These are phyloP conservation scores for Boloria selene DNA, from an alignment of 2,888 invertebrate genomes.

Conservation along the genomic window DNA sequence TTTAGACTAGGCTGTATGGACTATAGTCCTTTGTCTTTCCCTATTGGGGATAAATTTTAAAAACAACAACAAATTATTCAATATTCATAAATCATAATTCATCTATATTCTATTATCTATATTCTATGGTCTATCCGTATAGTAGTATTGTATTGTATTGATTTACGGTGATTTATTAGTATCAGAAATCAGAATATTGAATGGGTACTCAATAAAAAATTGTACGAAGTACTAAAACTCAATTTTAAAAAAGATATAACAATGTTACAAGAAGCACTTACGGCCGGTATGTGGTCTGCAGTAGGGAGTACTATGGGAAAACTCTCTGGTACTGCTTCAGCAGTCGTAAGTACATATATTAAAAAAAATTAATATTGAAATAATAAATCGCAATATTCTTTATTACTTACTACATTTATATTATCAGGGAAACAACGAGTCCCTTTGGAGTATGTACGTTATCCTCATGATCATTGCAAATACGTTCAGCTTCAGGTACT, in stretches of 20 bases:
- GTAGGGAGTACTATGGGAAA: constrained; percentile 85
- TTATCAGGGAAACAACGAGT: constrained; percentile 64
- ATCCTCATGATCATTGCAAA: constrained; percentile 83
- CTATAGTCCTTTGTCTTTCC: too few species aligned
- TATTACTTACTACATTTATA: not conserved
- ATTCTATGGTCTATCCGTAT: too few species aligned
- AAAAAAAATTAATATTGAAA: too few species aligned
- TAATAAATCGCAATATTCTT: not conserved
- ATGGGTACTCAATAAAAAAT: too few species aligned
- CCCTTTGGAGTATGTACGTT: constrained; percentile 59
- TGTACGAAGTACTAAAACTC: not conserved
- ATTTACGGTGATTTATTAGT: too few species aligned
- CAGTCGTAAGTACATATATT: constrained; percentile 54
- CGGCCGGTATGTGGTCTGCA: constrained; percentile 84
- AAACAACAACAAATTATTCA: too few species aligned
- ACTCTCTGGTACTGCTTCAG: constrained; percentile 74
- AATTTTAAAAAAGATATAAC: constrained; percentile 26
- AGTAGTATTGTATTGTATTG: too few species aligned
- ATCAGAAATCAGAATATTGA: too few species aligned
- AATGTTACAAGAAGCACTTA: constrained; percentile 77
- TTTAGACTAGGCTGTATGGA: too few species aligned
- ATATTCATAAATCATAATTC: too few species aligned
- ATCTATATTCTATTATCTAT: too few species aligned
- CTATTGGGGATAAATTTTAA: too few species aligned
- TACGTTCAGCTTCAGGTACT: constrained; percentile 83